Conservation (phyloP, 2,797 vertebrate genomes). For the Thripadectes ignobilis region DNA sequence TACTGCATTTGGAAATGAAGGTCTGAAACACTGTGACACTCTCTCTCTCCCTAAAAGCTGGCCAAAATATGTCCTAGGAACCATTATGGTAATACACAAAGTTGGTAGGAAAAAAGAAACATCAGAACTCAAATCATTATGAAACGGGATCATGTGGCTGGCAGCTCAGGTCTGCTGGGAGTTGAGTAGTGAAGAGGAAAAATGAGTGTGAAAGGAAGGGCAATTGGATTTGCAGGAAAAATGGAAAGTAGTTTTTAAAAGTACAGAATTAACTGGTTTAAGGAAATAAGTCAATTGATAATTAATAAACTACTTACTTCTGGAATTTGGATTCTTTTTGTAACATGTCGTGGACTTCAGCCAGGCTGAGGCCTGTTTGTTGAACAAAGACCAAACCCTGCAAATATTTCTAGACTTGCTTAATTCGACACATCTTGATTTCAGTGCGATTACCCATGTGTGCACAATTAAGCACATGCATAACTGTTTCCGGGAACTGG, state of each 20-base stretch:
- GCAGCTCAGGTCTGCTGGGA: not conserved
- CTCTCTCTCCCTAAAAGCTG: constrained; percentile 19
- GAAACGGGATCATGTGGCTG: constrained; percentile 18
- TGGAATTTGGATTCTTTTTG: constrained; percentile 1
- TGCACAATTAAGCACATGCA: constrained; percentile 46
- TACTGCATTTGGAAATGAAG: constrained; percentile 40
- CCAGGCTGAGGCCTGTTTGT: constrained; percentile 26
- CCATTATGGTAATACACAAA: constrained; percentile 9
- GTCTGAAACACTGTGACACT: constrained; percentile 18
- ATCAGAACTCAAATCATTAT: not conserved
- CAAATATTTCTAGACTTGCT: constrained; percentile 56
- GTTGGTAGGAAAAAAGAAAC: constrained; percentile 24
- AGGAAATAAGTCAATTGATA: constrained; percentile 38
- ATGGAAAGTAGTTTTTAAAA: constrained; percentile 12
- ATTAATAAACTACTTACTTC: constrained; percentile 11
- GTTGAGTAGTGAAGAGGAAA: not conserved
- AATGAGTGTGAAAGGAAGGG: constrained; percentile 10
- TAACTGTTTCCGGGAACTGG: constrained; percentile 41
- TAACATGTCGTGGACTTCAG: not conserved
- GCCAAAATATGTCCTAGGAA: constrained; percentile 31
- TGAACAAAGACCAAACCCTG: constrained; percentile 50
- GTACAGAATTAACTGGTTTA: constrained; percentile 13
- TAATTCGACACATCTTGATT: constrained; percentile 60
- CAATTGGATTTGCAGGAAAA: constrained; percentile 41
- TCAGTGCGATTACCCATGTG: constrained; percentile 33